These are phyloP conservation scores for Thunnus maccoyii DNA, from an alignment of 2,113 vertebrate species.

Conservation along the genomic window DNA sequence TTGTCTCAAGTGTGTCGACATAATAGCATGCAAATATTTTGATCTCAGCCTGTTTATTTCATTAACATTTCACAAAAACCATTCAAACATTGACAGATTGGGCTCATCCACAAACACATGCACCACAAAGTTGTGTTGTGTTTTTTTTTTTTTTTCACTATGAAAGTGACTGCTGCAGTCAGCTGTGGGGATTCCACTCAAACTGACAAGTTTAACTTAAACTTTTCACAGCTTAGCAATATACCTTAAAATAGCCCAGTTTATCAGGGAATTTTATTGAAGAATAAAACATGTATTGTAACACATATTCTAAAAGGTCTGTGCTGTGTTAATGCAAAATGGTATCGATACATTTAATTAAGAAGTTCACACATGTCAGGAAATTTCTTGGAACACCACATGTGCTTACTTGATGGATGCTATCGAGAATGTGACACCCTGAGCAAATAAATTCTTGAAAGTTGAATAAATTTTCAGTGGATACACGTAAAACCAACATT, in stretches of 20 bases:
- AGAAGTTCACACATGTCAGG: too few species aligned
- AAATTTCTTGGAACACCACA: too few species aligned
- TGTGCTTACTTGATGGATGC: too few species aligned
- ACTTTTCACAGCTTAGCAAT: neutral
- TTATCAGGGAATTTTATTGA: conserved; percentile 9
- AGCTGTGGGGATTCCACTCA: conserved; percentile 31
- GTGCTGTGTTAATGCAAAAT: neutral
- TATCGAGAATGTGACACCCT: too few species aligned
- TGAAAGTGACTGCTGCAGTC: conserved; percentile 27
- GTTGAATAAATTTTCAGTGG: too few species aligned
- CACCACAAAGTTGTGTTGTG: conserved; percentile 20
- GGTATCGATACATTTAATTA: too few species aligned
- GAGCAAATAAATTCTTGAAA: too few species aligned
- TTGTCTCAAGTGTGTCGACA: conserved; percentile 34
- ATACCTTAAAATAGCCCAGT: neutral
- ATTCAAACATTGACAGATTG: conserved; percentile 65
- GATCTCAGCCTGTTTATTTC: conserved; percentile 53
- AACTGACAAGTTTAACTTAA: neutral
- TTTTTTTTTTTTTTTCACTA: neutral
- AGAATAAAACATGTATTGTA: neutral
- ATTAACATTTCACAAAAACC: conserved; percentile 47
- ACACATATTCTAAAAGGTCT: neutral
- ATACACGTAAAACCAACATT: too few species aligned
- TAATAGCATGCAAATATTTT: conserved; percentile 48
- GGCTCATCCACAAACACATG: conserved; percentile 44